These are phyloP conservation scores for Malurus splendens DNA, from an alignment of 2,797 vertebrate genomes.

Conservation along the genomic window DNA sequence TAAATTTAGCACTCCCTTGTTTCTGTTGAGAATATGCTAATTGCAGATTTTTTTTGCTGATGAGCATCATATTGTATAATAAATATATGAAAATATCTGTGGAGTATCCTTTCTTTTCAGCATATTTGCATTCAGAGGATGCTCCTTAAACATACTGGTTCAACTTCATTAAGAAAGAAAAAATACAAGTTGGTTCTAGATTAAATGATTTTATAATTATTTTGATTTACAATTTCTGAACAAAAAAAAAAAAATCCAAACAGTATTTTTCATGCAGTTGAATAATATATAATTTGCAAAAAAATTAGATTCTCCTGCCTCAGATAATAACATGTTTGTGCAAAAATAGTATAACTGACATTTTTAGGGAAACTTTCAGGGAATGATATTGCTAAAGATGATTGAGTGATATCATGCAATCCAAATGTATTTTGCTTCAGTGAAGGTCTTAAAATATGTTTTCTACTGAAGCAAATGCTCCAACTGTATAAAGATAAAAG, in stretches of 20 bases:
- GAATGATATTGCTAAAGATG: background rate
- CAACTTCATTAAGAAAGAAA: background rate
- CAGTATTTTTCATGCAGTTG: background rate
- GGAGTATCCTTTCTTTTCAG: background rate
- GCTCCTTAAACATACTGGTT: background rate
- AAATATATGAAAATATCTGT: background rate
- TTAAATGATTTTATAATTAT: background rate
- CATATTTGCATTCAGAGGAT: background rate
- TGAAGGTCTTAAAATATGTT: background rate
- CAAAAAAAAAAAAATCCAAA: background rate
- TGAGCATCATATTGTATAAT: background rate
- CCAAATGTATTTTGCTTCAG: background rate
- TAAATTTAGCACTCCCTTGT: background rate
- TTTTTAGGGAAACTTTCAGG: background rate
- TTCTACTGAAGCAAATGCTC: background rate
- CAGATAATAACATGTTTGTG: background rate
- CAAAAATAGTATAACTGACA: background rate
- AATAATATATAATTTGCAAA: background rate
- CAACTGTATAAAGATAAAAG: background rate
- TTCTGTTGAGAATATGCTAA: background rate
- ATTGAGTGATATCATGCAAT: background rate
- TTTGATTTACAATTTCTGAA: background rate
- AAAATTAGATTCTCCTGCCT: background rate
- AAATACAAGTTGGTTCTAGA: rapidly evolving
- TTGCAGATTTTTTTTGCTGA: background rate